Conservation (phyloP, 92 coral and sea anemone genomes). For the Bergia sp. region DNA sequence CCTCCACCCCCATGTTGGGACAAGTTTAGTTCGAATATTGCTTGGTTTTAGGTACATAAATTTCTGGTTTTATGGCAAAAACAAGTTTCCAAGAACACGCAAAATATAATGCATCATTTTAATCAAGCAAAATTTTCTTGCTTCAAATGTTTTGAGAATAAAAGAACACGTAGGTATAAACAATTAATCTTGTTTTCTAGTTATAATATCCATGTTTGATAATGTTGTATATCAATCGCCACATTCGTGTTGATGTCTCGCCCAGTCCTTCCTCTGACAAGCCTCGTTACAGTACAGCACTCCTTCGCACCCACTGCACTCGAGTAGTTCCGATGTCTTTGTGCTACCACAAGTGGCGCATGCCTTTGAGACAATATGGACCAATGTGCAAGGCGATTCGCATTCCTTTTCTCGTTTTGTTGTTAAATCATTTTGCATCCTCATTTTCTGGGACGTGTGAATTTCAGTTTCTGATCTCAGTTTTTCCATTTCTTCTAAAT, state of each 20-base stretch:
- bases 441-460: background rate
- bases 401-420: background rate
- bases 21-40: too few species aligned
- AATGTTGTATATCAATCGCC: background rate
- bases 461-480: background rate
- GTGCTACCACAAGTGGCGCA: constrained; percentile 19
- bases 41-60: too few species aligned
- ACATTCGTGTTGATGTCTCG: constrained; percentile 40
- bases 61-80: too few species aligned
- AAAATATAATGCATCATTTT: too few species aligned
- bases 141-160: background rate
- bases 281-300: constrained; percentile 55
- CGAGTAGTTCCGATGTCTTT: constrained; percentile 15
- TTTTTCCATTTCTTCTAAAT: constrained; percentile 6
- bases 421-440: background rate
- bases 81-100: too few species aligned
- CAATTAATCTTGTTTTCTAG: background rate
- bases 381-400: background rate
- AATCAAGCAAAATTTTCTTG: too few species aligned
- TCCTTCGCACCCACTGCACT: constrained; percentile 49
- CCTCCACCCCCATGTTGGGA: too few species aligned
- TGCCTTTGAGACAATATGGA: background rate
- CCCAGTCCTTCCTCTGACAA: constrained; percentile 63
- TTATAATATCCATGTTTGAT: background rate
- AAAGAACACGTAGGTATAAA: background rate